A percentile compares a stretch with the other conserved stretches of the same genome.
phyloP scores from a whole-genome alignment of 2,888 invertebrate genomes.

The Athalia cordata region DNA sequence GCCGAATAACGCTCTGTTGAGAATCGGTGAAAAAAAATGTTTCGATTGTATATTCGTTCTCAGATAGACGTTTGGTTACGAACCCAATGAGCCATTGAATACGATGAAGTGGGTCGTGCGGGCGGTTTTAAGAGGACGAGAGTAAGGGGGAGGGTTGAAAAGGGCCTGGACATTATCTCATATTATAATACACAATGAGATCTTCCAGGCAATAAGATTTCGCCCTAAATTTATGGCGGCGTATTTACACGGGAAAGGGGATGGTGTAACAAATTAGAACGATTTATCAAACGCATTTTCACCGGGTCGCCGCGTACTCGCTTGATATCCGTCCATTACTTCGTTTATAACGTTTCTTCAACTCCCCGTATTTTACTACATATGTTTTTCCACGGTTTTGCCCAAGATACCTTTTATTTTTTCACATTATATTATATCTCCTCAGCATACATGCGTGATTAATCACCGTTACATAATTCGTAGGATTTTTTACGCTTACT shows the following conservation, averaged over 20 bases:
- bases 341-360: conserved; percentile 25
- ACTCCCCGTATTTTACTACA: conserved; percentile 19
- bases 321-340: conserved; percentile 38
- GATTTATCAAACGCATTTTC: conserved; percentile 56
- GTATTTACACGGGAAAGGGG: conserved; percentile 47
- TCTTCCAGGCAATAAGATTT: conserved; percentile 59
- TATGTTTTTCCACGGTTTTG: conserved; percentile 10
- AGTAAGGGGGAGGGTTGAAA: conserved; percentile 48
- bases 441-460: background rate
- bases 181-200: conserved; percentile 57
- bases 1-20: background rate
- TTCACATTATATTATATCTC: background rate
- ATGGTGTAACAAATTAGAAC: conserved; percentile 52
- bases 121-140: background rate
- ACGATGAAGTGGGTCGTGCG: conserved; percentile 29
- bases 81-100: conserved; percentile 26
- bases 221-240: conserved; percentile 54
- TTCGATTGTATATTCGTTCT: conserved; percentile 7
- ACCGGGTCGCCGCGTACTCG: conserved; percentile 11
- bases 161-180: conserved; percentile 58
- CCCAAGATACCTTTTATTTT: background rate
- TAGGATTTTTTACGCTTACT: no score
- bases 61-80: conserved; percentile 6
- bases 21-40: conserved; percentile 32
- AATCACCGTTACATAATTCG: no score